Percentiles rank a stretch among this genome's conserved stretches.
Evolutionary conservation across 2,888 invertebrate species (phyloP).

Genomic region (Cataglyphis livida): DNA sequence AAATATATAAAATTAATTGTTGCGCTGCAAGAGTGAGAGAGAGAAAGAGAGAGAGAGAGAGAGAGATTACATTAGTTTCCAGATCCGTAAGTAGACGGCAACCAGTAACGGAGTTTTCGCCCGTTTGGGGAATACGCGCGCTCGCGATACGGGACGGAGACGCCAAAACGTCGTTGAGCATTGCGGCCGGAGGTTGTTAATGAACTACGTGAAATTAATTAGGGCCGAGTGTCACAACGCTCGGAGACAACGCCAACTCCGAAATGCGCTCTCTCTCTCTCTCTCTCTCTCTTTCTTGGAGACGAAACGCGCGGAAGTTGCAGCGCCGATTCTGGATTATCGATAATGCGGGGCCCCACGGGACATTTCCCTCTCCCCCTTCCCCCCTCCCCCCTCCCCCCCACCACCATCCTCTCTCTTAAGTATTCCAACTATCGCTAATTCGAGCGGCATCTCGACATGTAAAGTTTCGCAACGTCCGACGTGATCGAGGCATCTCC

Average conservation of each 20-base stretch:
- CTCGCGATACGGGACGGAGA: slow-evolving; percentile 45
- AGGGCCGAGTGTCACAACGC: slow-evolving; percentile 68
- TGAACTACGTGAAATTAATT: slow-evolving; percentile 79
- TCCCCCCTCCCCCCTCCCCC: too few relatives aligned
- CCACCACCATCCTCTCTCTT: background rate
- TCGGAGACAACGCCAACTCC: slow-evolving; percentile 62
- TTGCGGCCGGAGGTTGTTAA: slow-evolving; percentile 72
- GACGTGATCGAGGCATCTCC: slow-evolving; percentile 37
- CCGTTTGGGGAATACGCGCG: slow-evolving; percentile 50
- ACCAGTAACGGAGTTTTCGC: slow-evolving; percentile 21
- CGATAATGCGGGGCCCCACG: slow-evolving; percentile 72
- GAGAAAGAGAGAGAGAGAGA: too few relatives aligned
- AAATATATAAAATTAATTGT: background rate
- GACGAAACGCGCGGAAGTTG: slow-evolving; percentile 62
- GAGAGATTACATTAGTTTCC: background rate
- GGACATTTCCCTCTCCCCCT: slow-evolving; percentile 12
- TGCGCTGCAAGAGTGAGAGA: background rate
- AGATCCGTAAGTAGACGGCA: background rate
- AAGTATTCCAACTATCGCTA: slow-evolving; percentile 59
- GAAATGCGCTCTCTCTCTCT: slow-evolving; percentile 16
- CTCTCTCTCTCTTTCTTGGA: background rate
- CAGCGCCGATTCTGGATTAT: slow-evolving; percentile 74
- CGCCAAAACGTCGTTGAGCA: slow-evolving; percentile 69
- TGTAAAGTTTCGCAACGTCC: slow-evolving; percentile 29
- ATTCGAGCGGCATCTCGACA: slow-evolving; percentile 52